These are phyloP conservation scores for Drosophila repletoides DNA, from an alignment of 1,140 invertebrate genomes.

Conservation along the genomic window DNA sequence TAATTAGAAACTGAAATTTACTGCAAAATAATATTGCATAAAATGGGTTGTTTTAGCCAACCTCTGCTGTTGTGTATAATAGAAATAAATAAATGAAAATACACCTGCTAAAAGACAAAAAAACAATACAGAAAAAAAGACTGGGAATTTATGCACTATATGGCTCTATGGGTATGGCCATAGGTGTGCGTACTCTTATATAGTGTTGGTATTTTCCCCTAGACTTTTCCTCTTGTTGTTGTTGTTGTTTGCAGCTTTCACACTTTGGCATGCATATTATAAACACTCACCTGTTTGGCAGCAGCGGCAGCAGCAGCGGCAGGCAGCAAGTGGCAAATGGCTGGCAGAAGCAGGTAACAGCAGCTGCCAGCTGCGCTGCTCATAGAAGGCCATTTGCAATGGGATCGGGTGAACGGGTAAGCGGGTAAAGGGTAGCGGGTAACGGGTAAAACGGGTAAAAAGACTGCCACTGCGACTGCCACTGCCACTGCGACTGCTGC, in stretches of 20 bases:
- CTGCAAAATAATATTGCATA: too few species aligned
- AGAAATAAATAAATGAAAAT: too few species aligned
- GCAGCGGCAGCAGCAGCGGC: too few species aligned
- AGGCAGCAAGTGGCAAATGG: constrained; percentile 24
- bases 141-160: too few species aligned
- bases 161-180: too few species aligned
- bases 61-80: too few species aligned
- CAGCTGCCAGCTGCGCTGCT: constrained; percentile 10
- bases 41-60: too few species aligned
- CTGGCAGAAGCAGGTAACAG: background rate
- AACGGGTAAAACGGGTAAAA: constrained; percentile 2
- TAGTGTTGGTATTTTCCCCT: constrained; percentile 21
- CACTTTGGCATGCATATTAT: constrained; percentile 73
- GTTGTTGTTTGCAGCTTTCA: constrained; percentile 44
- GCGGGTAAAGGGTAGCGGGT: background rate
- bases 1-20: too few species aligned
- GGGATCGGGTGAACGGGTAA: background rate
- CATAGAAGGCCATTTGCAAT: constrained; percentile 34
- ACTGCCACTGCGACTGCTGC: background rate
- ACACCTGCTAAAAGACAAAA: background rate
- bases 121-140: too few species aligned
- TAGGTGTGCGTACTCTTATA: too few species aligned
- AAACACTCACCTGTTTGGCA: constrained; percentile 76
- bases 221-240: constrained; percentile 31
- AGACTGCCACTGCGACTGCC: background rate